Evolutionary conservation across 2,113 vertebrate genomes (phyloP).

Genomic region (Conger conger): DNA sequence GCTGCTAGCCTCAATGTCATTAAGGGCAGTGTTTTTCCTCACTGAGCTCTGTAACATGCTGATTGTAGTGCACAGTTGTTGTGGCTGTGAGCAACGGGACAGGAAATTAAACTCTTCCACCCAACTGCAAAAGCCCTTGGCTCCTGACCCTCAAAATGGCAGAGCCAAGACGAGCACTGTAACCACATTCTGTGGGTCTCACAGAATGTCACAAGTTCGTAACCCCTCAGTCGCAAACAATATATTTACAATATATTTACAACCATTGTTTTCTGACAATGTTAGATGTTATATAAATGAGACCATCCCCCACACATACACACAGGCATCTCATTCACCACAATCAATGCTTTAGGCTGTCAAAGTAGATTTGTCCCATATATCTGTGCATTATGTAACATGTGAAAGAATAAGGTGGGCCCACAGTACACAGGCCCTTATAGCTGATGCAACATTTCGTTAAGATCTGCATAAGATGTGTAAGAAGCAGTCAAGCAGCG

Average conservation of each 20-base stretch:
- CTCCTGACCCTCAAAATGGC: conserved; percentile 2
- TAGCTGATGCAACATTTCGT: neutral
- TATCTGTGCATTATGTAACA: neutral
- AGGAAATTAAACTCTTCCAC: conserved; percentile 14
- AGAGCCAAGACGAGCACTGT: neutral
- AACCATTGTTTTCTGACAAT: neutral
- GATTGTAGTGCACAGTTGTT: neutral
- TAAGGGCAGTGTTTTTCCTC: neutral
- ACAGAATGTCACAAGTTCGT: neutral
- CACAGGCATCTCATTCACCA: neutral
- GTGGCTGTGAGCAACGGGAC: conserved; percentile 14
- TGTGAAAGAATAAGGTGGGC: neutral
- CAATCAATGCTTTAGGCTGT: neutral
- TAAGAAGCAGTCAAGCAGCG: neutral
- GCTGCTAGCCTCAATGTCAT: neutral
- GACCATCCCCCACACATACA: neutral
- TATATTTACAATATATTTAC: neutral
- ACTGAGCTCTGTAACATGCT: neutral
- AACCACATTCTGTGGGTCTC: neutral
- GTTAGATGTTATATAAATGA: neutral
- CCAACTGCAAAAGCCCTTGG: neutral
- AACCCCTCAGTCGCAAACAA: neutral
- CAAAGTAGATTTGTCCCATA: neutral
- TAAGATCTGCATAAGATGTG: neutral
- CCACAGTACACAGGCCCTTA: neutral